phyloP scores from a whole-genome alignment of 2,113 vertebrate species.

The Engystomops pustulosus region DNA sequence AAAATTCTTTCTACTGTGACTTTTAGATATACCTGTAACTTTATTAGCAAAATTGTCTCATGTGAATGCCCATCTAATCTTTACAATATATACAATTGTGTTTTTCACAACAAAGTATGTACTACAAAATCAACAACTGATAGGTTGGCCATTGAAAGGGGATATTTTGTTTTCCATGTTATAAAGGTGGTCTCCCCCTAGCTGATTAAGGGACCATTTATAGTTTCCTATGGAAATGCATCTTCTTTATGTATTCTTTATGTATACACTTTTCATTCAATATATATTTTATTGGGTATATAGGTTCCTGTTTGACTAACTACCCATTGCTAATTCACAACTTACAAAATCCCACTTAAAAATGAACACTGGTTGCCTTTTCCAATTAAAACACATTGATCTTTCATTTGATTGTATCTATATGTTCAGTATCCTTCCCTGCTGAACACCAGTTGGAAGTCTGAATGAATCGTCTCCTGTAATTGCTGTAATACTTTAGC shows the following conservation, averaged over 20 bases:
- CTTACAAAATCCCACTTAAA: not conserved
- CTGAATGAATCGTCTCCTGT: constrained; percentile 40
- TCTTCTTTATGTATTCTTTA: not conserved
- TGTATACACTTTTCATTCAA: not conserved
- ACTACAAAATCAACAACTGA: too few relatives aligned
- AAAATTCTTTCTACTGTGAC: too few relatives aligned
- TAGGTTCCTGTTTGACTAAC: constrained; percentile 8
- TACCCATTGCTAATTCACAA: constrained; percentile 8
- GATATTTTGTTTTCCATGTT: too few relatives aligned
- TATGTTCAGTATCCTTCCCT: not conserved
- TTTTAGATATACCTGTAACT: too few relatives aligned
- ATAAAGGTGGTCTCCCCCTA: too few relatives aligned
- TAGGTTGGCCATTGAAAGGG: too few relatives aligned
- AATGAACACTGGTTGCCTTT: constrained; percentile 5
- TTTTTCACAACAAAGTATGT: too few relatives aligned
- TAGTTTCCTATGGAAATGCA: too few relatives aligned
- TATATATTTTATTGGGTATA: not conserved
- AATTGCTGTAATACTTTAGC: constrained; percentile 51
- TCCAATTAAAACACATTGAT: constrained; percentile 26
- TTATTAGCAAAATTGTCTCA: too few relatives aligned
- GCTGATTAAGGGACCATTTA: not conserved
- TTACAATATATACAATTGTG: too few relatives aligned
- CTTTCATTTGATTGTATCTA: constrained; percentile 21
- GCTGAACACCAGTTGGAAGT: constrained; percentile 36
- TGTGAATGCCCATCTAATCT: too few relatives aligned